Percentiles rank a stretch among this genome's conserved stretches.
phyloP scores from a whole-genome alignment of 2,113 vertebrate genomes.

The Cynoglossus semilaevis region DNA sequence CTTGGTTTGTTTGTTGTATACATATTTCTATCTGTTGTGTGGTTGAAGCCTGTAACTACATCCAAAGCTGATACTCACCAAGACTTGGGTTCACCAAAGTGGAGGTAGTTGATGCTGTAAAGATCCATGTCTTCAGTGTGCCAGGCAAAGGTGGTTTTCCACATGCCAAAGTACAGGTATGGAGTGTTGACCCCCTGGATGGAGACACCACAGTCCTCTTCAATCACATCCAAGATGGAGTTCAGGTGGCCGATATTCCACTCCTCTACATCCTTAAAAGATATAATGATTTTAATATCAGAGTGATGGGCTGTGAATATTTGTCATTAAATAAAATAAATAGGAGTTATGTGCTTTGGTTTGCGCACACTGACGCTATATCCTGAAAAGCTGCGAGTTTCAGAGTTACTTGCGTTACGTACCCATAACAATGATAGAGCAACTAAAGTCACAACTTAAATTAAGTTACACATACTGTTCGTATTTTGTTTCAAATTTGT shows the following conservation, averaged over 20 bases:
- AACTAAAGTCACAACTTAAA: too few species aligned
- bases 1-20: neutral
- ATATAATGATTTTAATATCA: too few species aligned
- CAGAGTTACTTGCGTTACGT: too few species aligned
- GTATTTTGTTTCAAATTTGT: too few species aligned
- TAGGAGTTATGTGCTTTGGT: too few species aligned
- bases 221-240: slow-evolving; percentile 91
- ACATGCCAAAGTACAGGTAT: slow-evolving; percentile 98
- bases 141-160: slow-evolving; percentile 98
- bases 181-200: slow-evolving; percentile 97
- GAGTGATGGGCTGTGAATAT: too few species aligned
- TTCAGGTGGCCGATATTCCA: slow-evolving; percentile 95
- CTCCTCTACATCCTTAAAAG: slow-evolving; percentile 84
- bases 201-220: slow-evolving; percentile 92
- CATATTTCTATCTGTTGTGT: neutral
- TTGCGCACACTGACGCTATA: too few species aligned
- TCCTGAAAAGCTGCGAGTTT: too few species aligned
- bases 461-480: too few species aligned
- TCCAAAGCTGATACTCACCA: slow-evolving; percentile 79
- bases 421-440: too few species aligned
- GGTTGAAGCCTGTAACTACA: neutral
- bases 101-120: slow-evolving; percentile 98
- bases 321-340: too few species aligned
- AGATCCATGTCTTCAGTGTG: slow-evolving; percentile 99
- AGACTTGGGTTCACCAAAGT: slow-evolving; percentile 96